Evolutionary conservation across 2,113 vertebrate genomes (phyloP).

Genomic region (Grus americana): DNA sequence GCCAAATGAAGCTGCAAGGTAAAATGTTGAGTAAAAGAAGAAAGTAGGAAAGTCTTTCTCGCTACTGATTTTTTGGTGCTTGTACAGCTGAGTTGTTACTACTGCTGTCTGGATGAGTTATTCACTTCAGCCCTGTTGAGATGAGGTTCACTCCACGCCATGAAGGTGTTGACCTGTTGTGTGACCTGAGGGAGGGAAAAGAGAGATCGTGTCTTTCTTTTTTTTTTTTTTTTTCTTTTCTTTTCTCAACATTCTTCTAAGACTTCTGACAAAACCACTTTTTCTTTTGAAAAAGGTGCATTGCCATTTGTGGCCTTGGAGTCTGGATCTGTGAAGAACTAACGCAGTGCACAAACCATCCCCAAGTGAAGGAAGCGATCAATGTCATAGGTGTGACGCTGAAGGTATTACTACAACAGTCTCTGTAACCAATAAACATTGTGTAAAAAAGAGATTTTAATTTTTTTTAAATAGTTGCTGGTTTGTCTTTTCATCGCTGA

Average conservation of each 20-base stretch:
- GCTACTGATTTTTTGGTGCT: neutral
- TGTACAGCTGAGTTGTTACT: neutral
- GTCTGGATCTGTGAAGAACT: conserved; percentile 97
- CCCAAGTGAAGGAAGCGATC: conserved; percentile 90
- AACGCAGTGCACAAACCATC: conserved; percentile 81
- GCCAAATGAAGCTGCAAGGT: conserved; percentile 92
- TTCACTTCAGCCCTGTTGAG: neutral
- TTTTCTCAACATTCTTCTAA: neutral
- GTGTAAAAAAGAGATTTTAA: neutral
- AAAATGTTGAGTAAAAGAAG: conserved; percentile 46
- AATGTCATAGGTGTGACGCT: conserved; percentile 95
- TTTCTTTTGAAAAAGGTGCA: conserved; percentile 78
- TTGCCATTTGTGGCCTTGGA: conserved; percentile 93
- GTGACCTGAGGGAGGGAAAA: neutral
- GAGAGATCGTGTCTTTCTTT: neutral
- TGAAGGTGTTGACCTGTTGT: neutral
- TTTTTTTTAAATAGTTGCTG: neutral
- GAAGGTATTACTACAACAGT: conserved; percentile 79
- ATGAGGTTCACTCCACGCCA: neutral
- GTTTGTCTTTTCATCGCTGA: neutral
- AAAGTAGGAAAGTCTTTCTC: neutral
- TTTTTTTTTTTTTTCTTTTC: too few species aligned
- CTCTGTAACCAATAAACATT: neutral
- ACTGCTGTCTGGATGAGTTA: neutral
- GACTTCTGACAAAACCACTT: neutral